Evolutionary conservation across 2,113 vertebrate genomes (phyloP), one percentile per base, ranked within the genome.

Genomic region (Pogonocichla stellata): DNA sequence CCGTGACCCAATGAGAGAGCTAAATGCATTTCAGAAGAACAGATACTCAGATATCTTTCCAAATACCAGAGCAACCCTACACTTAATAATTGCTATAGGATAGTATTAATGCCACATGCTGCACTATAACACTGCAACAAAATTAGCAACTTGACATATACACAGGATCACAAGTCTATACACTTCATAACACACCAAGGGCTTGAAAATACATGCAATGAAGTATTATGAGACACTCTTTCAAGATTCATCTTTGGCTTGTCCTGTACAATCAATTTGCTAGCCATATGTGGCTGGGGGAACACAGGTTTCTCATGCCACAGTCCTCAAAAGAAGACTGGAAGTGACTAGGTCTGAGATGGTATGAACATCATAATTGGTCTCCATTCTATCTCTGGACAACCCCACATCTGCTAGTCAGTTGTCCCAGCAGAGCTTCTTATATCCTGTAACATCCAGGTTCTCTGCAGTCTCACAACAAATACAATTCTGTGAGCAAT

Each of bases 281-380:
- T 36, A 56, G 33, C 14, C 1, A 0, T 60, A 64, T 13, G n/a
- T 28, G 12, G 8, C 15, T 85, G 33, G 4, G 3, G 9, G 14
- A 80, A 75, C 38, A 51, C 1, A 26, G 18, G 14, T 12, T 82
- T 15, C 26, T 90, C 48, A 56, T 64, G 57, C 23, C 25, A 79
- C 31, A 34, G 31, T 5, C 51, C 51, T 17, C 36, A 50, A 18
- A 69, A 0, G 3, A 75, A 85, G 42, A 22, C n/a, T 73, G 42
- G 14, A 88, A 71, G 28, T 48, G 8, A 40, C 31, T 14, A 78
- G 16, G 51, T 62, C n/a, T 62, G 10, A 80, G 23, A 36, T 4
- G 9, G 48, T 40, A 77, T 3, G 8, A 14, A 54, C 7, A 17
- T 16, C 19, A 10, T 19, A 86, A 77, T 1, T 1, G 1, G 18